Base-by-base conservation (phyloP, 2,888 invertebrate genomes). In the Oxytorus armatus region DNA sequence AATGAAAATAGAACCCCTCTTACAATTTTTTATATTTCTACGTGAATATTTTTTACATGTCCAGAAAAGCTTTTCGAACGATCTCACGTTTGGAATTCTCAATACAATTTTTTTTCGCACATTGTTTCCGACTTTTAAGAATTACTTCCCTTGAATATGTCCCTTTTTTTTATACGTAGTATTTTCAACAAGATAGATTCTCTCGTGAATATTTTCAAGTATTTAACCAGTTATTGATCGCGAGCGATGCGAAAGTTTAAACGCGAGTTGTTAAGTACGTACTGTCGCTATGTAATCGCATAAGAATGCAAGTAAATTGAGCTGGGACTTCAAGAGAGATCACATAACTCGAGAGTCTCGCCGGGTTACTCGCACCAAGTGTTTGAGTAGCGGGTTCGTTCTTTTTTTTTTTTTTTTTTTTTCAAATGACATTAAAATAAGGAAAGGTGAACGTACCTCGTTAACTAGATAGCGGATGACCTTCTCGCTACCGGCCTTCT, bases 381-480 rank as follows among this genome's bases (percentile, higher is more conserved):
- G 39, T 36, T 69, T 57, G n/a, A n/a, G n/a, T n/a, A n/a, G n/a
- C n/a, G n/a, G n/a, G n/a, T n/a, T n/a, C n/a, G 10, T 16, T 16
- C 10, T 5, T 8, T 25, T 14, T 61, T 4, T 33, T 55, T 42
- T 51, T 42, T 18, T 44, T 1, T 36, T 14, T 8, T 25, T 11
- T 39, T 42, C 14, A 3, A 42, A 21, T 36, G 25, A 7, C 8
- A 33, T 44, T 11, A 39, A 69, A 69, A 55, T 47, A 42, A 23
- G 33, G 44, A 55, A 25, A 79, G 81, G 79, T 84, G 82, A 84
- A 82, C 84, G 85, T 87, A 92, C 92, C 84, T 92, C 88, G 83
- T 93, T 92, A 83, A 95, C 94, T 81, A 97, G 92, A 86, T 93
- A 94, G 16, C 94, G 93, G 36, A 96, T 93, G 4, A 96, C 94